Conservation (phyloP, 2,797 vertebrate genomes). For the Distichodus sexfasciatus region DNA sequence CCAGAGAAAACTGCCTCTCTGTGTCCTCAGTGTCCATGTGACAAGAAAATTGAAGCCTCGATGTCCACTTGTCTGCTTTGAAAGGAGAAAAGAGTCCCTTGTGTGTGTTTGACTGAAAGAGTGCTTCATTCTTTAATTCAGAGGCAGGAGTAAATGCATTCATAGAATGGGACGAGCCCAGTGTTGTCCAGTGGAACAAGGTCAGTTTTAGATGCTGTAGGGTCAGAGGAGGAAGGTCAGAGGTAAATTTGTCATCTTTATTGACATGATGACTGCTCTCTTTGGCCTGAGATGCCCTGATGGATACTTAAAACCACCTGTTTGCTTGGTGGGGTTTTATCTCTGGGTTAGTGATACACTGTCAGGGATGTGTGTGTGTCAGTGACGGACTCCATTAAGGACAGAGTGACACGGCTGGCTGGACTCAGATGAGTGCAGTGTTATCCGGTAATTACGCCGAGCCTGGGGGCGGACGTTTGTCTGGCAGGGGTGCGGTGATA, state of each 20-base stretch:
- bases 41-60: slow-evolving; percentile 13
- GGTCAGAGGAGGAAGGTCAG: no score
- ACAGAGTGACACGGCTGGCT: slow-evolving; percentile 14
- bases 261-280: no score
- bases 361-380: neutral
- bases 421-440: slow-evolving; percentile 41
- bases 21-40: slow-evolving; percentile 25
- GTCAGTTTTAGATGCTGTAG: no score
- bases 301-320: no score
- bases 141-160: no score
- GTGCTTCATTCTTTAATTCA: neutral
- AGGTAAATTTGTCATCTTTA: no score
- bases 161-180: no score
- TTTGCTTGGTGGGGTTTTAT: no score
- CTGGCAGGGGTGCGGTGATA: slow-evolving; percentile 33
- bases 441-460: slow-evolving; percentile 54
- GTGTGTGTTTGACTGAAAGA: neutral
- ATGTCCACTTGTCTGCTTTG: neutral
- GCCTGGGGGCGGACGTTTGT: slow-evolving; percentile 40
- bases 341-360: no score
- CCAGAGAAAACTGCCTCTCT: slow-evolving; percentile 29
- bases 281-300: no score
- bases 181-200: no score
- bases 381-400: slow-evolving; percentile 25
- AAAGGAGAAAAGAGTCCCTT: neutral